These are phyloP conservation scores for Plecotus auritus DNA, from an alignment of 2,113 vertebrate genomes.

Conservation along the genomic window DNA sequence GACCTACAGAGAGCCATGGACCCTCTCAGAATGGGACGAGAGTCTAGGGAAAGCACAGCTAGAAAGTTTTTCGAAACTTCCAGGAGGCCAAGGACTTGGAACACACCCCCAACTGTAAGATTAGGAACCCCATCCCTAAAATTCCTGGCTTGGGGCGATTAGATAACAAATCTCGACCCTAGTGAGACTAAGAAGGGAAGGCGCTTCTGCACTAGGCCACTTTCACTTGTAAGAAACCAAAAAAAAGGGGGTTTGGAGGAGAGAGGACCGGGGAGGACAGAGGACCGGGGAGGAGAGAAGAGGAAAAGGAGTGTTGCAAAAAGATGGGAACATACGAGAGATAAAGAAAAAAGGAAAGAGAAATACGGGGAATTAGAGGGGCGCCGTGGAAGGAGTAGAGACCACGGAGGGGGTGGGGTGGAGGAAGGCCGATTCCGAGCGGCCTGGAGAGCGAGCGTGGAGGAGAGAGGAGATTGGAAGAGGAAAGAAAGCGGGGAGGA, in stretches of 20 bases:
- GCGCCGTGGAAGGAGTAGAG: not conserved
- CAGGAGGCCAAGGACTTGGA: not conserved
- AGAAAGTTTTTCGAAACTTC: not conserved
- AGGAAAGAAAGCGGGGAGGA: no score
- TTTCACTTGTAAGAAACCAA: not conserved
- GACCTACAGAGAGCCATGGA: not conserved
- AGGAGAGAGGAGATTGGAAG: not conserved
- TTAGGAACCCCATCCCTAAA: not conserved
- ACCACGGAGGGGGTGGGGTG: no score
- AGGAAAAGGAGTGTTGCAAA: not conserved
- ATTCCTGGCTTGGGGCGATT: not conserved
- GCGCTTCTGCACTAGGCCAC: not conserved
- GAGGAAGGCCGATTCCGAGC: fast-evolving
- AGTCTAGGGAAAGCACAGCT: not conserved
- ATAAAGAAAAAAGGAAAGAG: not conserved
- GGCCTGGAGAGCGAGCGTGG: not conserved
- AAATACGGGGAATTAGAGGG: not conserved
- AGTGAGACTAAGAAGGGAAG: not conserved
- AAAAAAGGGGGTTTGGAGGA: not conserved
- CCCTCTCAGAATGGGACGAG: not conserved
- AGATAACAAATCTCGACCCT: not conserved
- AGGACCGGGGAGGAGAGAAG: not conserved
- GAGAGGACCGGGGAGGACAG: not conserved
- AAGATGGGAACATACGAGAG: not conserved
- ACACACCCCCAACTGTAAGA: not conserved